Percentiles rank a stretch among this genome's conserved stretches.
Evolutionary conservation across 2,113 vertebrate genomes (phyloP).

Genomic region (Anseranas semipalmata): DNA sequence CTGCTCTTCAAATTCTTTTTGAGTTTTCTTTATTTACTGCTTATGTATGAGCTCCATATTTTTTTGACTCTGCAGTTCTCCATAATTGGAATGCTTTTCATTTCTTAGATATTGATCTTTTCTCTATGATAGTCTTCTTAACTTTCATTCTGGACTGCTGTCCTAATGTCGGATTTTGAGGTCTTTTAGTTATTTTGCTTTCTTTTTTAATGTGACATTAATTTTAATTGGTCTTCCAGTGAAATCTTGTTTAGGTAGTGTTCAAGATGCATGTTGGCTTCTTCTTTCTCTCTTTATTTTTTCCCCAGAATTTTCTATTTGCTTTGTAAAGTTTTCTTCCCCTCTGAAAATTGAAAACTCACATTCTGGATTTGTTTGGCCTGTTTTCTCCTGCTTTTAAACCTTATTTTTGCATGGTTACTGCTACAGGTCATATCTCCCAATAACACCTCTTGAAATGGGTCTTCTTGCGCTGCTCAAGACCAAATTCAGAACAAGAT

Average conservation of each 20-base stretch:
- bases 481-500: neutral
- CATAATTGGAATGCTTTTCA: neutral
- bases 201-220: neutral
- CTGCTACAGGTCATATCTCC: neutral
- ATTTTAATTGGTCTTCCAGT: neutral
- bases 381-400: neutral
- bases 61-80: neutral
- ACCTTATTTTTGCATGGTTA: rapidly evolving
- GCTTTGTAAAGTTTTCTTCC: neutral
- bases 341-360: neutral
- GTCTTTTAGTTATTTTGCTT: neutral
- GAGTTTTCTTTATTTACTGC: neutral
- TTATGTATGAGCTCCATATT: neutral
- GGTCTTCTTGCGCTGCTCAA: neutral
- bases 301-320: neutral
- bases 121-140: neutral
- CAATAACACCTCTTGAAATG: neutral
- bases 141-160: neutral
- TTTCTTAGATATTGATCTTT: neutral
- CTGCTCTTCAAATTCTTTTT: neutral
- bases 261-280: neutral
- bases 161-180: neutral
- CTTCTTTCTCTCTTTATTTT: neutral
- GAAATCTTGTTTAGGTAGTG: neutral
- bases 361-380: neutral